Conservation (phyloP, 1,140 invertebrate genomes). For the Fopius arisanus region DNA sequence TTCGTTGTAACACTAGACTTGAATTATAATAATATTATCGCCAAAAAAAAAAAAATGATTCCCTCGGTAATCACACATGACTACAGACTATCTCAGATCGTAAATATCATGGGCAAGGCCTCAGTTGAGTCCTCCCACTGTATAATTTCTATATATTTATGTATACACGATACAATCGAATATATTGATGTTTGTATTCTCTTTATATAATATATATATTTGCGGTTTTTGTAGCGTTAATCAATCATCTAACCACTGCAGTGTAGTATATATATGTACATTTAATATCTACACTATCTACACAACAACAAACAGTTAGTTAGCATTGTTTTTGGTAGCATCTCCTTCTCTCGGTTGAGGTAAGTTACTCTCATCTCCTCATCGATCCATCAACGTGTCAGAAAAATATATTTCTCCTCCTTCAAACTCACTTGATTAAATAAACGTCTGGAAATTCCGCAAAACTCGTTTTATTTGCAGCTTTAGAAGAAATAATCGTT, state of each 20-base stretch:
- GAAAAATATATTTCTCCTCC: slow-evolving; percentile 5
- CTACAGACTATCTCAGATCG: neutral
- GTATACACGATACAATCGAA: slow-evolving; percentile 23
- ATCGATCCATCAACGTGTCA: slow-evolving; percentile 1
- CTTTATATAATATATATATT: slow-evolving; percentile 32
- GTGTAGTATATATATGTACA: slow-evolving; percentile 58
- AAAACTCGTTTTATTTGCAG: neutral
- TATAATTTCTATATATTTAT: neutral
- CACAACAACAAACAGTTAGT: slow-evolving; percentile 65
- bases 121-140: neutral
- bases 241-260: slow-evolving; percentile 52
- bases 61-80: neutral
- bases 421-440: neutral
- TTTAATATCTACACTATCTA: slow-evolving; percentile 66
- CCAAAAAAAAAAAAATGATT: neutral
- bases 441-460: neutral
- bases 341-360: slow-evolving; percentile 10
- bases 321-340: slow-evolving; percentile 43
- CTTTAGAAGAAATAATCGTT: neutral
- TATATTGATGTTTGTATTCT: slow-evolving; percentile 21
- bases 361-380: neutral
- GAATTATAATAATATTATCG: neutral
- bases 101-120: neutral
- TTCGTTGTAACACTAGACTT: neutral
- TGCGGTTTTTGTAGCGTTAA: slow-evolving; percentile 38